These are phyloP conservation scores for Bryconaethiops microstoma DNA, from an alignment of 2,797 vertebrate species.

Conservation along the genomic window DNA sequence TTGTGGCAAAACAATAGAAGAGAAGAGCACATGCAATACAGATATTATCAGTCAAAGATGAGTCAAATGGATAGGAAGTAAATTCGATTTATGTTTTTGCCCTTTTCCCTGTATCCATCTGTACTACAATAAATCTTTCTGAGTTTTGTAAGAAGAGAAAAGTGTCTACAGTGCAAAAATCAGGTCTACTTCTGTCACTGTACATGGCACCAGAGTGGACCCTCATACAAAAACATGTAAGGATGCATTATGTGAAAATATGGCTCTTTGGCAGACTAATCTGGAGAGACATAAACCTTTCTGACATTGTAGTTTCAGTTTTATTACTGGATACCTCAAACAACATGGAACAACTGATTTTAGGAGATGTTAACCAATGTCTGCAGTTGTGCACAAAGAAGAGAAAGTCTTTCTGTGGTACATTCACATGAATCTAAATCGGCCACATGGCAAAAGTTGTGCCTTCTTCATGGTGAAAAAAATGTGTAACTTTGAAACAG, in stretches of 20 bases:
- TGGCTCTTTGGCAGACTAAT: constrained; percentile 30
- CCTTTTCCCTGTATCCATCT: constrained; percentile 56
- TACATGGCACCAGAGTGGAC: constrained; percentile 4
- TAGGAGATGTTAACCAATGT: constrained; percentile 9
- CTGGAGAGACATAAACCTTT: constrained; percentile 19
- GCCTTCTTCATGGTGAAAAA: neutral
- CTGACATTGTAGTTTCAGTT: neutral
- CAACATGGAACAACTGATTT: constrained; percentile 13
- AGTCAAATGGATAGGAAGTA: constrained; percentile 44
- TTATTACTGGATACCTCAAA: constrained; percentile 7
- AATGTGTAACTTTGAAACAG: neutral
- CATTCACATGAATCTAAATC: neutral
- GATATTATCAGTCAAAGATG: constrained; percentile 41
- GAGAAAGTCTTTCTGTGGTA: neutral
- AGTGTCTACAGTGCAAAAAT: constrained; percentile 60
- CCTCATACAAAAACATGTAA: constrained; percentile 39
- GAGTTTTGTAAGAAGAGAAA: constrained; percentile 44
- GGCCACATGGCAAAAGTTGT: neutral
- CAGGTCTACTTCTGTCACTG: constrained; percentile 50
- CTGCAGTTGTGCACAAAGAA: neutral
- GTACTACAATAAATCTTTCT: constrained; percentile 49
- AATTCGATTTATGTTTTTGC: constrained; percentile 65
- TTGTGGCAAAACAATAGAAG: constrained; percentile 4
- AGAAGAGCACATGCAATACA: neutral
- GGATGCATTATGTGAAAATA: constrained; percentile 40